Base-by-base conservation (phyloP, 2,113 vertebrate species). In the Hippocampus barbouri region DNA sequence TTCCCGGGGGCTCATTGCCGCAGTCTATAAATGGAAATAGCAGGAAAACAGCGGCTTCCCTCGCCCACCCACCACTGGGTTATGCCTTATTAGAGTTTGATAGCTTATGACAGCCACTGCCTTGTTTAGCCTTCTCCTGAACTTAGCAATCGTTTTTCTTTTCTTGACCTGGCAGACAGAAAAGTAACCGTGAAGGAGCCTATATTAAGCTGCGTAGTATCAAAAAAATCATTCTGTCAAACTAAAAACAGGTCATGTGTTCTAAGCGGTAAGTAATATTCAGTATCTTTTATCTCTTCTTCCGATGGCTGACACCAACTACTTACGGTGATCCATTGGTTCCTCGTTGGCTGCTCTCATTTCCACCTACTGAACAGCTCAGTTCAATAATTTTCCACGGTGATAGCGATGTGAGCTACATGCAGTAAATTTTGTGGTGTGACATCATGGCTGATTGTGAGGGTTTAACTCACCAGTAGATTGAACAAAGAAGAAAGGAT, bases 11-110 rank as follows among this genome's bases (percentile, higher is more conserved):
- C 89, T 89, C 79, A 80, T 89, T 88, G 85, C 81, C 83, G 85
- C 81, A 85, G 84, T 87, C 90, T 91, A 90, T 89, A 91, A 91
- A 91, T 90, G 89, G 90, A 91, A 91, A 89, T 86, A 85, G 86
- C 79, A 88, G 88, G 85, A 91, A 89, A 89, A 87, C 87, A 90
- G 84, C 73, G 88, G 85, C 86, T 91, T 90, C 85, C 89, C 89
- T 91, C 80, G 89, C 85, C 90, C 88, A 90, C 88, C 90, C 88
- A 87, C 86, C 70, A 85, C 88, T 77, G 76, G 84, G 87, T 89
- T 89, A 87, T 89, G 86, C 84, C 87, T 89, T 89, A 89, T 90
- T 91, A 89, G 81, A 89, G 83, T 86, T 72, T 87, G 86, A 90
- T 86, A 82, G 83, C 77, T 86, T 88, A 74, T 88, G 86, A 89